These are phyloP conservation scores for Rhynchophorus ferrugineus DNA, from an alignment of 1,140 invertebrate genomes.

Conservation along the genomic window DNA sequence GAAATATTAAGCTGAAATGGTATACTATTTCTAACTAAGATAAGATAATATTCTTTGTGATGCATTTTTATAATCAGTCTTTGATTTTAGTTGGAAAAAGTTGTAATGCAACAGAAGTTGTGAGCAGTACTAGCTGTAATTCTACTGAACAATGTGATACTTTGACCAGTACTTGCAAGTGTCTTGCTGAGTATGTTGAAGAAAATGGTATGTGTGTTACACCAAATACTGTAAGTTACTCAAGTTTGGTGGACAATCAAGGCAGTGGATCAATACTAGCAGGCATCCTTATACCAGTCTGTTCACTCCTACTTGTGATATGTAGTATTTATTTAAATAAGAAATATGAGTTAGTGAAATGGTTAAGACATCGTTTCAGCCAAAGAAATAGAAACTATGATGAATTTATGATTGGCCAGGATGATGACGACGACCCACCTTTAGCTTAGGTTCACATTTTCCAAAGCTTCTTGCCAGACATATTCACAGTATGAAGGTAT, in stretches of 20 bases:
- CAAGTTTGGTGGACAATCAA: conserved; percentile 26
- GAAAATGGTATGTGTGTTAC: conserved; percentile 12
- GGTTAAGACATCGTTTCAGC: conserved; percentile 24
- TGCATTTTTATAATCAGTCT: too few species aligned
- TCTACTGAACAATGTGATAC: conserved; percentile 20
- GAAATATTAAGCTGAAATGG: not conserved
- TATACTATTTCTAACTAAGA: conserved; percentile 1
- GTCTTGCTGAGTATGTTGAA: conserved; percentile 10
- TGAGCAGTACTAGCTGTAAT: conserved; percentile 6
- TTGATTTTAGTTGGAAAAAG: conserved; percentile 21
- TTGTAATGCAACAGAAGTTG: conserved; percentile 12
- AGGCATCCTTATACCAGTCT: conserved; percentile 28
- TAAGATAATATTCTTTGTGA: not conserved
- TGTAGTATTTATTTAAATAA: conserved; percentile 28
- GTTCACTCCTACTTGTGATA: conserved; percentile 31
- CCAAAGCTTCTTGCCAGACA: too few species aligned
- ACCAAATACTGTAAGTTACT: conserved; percentile 17
- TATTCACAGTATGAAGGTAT: too few species aligned
- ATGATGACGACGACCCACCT: conserved; percentile 25
- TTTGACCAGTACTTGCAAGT: conserved; percentile 16
- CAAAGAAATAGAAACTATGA: conserved; percentile 31
- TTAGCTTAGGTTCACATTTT: too few species aligned
- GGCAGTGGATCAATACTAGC: conserved; percentile 26
- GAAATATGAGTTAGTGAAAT: conserved; percentile 24
- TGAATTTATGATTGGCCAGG: conserved; percentile 33